phyloP scores from a whole-genome alignment of 2,113 vertebrate genomes.

The Brienomyrus longianalis region DNA sequence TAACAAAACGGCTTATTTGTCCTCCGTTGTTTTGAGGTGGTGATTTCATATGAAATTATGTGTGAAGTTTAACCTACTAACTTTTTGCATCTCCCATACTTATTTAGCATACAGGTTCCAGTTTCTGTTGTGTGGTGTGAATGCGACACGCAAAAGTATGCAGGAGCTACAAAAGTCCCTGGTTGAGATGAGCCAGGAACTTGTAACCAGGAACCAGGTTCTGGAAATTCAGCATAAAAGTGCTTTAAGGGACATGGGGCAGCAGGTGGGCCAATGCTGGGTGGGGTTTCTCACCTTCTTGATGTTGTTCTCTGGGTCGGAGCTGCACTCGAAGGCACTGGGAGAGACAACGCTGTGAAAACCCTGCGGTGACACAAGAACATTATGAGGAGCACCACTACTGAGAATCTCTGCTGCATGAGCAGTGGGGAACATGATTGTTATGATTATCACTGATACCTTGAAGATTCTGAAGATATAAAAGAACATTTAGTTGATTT shows the following conservation, averaged over 20 bases:
- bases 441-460: background rate
- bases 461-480: background rate
- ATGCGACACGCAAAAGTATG: background rate
- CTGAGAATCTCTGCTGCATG: background rate
- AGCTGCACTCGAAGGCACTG: constrained; percentile 51
- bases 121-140: background rate
- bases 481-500: background rate
- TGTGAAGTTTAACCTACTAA: background rate
- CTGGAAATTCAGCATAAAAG: background rate
- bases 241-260: background rate
- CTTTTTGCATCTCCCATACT: background rate
- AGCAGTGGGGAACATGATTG: background rate
- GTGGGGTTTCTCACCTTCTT: constrained; percentile 55
- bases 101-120: background rate
- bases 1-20: background rate
- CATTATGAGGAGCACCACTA: background rate
- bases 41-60: background rate
- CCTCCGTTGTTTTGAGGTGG: background rate
- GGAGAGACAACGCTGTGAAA: constrained; percentile 56
- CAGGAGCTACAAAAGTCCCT: background rate
- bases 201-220: background rate
- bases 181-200: background rate
- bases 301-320: constrained; percentile 55
- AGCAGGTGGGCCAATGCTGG: background rate
- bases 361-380: constrained; percentile 44